phyloP scores from a whole-genome alignment of 2,888 invertebrate species.

The Synanthedon vespiformis region DNA sequence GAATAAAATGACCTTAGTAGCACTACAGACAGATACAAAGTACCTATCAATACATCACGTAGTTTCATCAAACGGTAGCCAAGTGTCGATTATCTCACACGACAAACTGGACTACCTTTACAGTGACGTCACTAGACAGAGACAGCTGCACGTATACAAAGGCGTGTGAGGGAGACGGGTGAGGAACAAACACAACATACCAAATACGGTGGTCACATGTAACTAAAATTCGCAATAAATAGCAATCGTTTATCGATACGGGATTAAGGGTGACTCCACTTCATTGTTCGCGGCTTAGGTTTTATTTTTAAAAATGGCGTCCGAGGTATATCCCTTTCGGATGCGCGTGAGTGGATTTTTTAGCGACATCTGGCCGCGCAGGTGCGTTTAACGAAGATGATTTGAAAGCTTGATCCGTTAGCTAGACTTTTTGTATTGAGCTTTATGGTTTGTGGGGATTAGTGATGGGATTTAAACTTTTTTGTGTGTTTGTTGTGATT shows the following conservation, averaged over 20 bases:
- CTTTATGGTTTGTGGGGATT: not conserved
- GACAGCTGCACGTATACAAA: slow-evolving; percentile 17
- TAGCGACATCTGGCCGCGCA: slow-evolving; percentile 35
- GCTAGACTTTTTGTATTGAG: slow-evolving; percentile 5
- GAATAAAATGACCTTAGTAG: too few species aligned
- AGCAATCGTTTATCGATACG: slow-evolving; percentile 27
- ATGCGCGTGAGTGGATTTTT: slow-evolving; percentile 31
- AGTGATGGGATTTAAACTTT: not conserved
- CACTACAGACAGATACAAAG: too few species aligned
- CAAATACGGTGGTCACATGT: slow-evolving; percentile 65
- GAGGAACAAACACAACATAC: slow-evolving; percentile 53
- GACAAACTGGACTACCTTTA: not conserved
- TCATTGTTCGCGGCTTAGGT: slow-evolving; percentile 29
- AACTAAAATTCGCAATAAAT: slow-evolving; percentile 53
- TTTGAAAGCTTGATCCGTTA: slow-evolving; percentile 10
- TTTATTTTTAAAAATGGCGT: slow-evolving; percentile 16
- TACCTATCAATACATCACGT: too few species aligned
- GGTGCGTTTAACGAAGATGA: slow-evolving; percentile 8
- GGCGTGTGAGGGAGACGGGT: slow-evolving; percentile 21
- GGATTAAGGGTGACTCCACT: slow-evolving; percentile 30
- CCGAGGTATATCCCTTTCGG: slow-evolving; percentile 8
- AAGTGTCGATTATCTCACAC: not conserved
- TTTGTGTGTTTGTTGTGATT: not conserved
- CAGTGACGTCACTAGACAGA: slow-evolving; percentile 45
- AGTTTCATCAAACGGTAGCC: too few species aligned